phyloP scores from a whole-genome alignment of 2,888 invertebrate species.

The Gastracanthus pulcherrimus region DNA sequence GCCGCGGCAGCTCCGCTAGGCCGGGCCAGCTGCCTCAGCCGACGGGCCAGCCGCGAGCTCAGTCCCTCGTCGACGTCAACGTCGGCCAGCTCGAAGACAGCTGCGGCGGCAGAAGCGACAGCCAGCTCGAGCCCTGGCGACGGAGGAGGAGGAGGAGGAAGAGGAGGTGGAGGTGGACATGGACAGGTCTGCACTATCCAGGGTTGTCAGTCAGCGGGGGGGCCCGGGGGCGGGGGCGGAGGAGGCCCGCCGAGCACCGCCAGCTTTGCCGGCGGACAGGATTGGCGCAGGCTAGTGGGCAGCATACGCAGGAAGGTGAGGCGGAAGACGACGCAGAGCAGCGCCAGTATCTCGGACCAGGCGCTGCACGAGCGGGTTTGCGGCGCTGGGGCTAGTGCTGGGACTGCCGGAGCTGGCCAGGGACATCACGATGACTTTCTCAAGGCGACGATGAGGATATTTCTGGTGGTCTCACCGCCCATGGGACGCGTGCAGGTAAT shows the following conservation, averaged over 20 bases:
- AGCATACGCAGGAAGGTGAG: slow-evolving; percentile 75
- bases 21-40: slow-evolving; percentile 69
- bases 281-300: slow-evolving; percentile 76
- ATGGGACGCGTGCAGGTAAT: slow-evolving; percentile 81
- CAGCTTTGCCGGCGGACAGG: slow-evolving; percentile 67
- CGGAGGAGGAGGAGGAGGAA: neutral
- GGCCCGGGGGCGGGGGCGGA: slow-evolving; percentile 58
- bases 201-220: slow-evolving; percentile 14
- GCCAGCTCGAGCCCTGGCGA: neutral
- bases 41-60: slow-evolving; percentile 72
- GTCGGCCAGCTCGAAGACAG: slow-evolving; percentile 49
- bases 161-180: neutral
- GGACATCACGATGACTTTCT: slow-evolving; percentile 84
- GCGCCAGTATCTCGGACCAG: slow-evolving; percentile 66
- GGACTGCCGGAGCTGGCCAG: slow-evolving; percentile 1
- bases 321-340: slow-evolving; percentile 68
- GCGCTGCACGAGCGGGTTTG: slow-evolving; percentile 29
- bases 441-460: slow-evolving; percentile 86
- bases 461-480: slow-evolving; percentile 86
- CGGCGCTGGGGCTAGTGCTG: neutral
- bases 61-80: slow-evolving; percentile 66
- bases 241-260: slow-evolving; percentile 62
- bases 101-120: slow-evolving; percentile 16
- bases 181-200: neutral
- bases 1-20: slow-evolving; percentile 64